These are phyloP conservation scores for Erythrocercus mccallii DNA, from an alignment of 2,113 vertebrate genomes.

Conservation along the genomic window DNA sequence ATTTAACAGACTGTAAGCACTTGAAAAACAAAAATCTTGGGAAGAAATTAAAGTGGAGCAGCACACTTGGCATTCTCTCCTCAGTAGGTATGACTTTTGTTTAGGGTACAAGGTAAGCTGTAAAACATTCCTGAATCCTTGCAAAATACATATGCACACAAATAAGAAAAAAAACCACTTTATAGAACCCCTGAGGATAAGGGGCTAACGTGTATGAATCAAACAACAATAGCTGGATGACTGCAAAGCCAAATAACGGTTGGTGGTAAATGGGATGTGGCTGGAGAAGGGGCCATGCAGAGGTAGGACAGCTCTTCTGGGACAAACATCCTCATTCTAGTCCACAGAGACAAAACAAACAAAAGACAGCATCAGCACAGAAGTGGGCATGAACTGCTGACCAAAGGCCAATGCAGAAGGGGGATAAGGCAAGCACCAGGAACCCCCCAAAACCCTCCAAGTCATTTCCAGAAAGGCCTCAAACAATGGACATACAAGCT, in stretches of 20 bases:
- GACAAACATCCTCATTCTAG: no score
- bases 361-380: neutral
- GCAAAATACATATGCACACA: neutral
- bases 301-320: neutral
- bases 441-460: neutral
- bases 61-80: neutral
- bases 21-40: neutral
- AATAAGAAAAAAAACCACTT: neutral
- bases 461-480: neutral
- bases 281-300: neutral
- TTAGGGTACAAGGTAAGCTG: neutral
- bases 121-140: neutral
- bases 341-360: neutral
- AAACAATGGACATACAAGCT: neutral
- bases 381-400: fast-evolving
- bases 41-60: neutral
- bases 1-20: neutral
- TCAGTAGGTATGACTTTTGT: neutral
- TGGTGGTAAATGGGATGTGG: neutral
- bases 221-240: neutral
- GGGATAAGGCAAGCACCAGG: neutral
- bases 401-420: neutral
- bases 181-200: neutral
- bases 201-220: fast-evolving
- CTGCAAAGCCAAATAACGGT: neutral